These are phyloP conservation scores for Pygocentrus nattereri DNA, from an alignment of 2,797 vertebrate genomes.

Conservation along the genomic window DNA sequence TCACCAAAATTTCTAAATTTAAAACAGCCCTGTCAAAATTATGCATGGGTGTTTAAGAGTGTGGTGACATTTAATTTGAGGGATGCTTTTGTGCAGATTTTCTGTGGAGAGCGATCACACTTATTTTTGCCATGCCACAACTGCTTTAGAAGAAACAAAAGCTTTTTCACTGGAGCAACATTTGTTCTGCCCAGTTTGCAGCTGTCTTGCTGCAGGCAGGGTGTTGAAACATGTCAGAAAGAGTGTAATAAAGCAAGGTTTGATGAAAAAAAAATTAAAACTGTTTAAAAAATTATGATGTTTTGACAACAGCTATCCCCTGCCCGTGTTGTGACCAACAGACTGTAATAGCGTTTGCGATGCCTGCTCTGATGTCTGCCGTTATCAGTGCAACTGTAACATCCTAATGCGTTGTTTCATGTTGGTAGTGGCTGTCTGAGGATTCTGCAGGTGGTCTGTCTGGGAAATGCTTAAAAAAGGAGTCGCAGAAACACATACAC, in stretches of 20 bases:
- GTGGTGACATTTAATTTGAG: constrained; percentile 25
- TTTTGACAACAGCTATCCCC: constrained; percentile 11
- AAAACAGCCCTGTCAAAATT: constrained; percentile 1
- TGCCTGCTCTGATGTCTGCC: constrained; percentile 51
- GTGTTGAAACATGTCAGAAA: not conserved
- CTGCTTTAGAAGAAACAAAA: not conserved
- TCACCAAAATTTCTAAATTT: constrained; percentile 12
- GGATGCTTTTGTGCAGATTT: constrained; percentile 12
- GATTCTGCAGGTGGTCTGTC: constrained; percentile 62
- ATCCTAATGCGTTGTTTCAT: constrained; percentile 58
- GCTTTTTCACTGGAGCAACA: not conserved
- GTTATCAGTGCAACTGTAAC: constrained; percentile 58
- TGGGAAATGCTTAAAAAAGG: constrained; percentile 41
- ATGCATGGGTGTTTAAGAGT: constrained; percentile 19
- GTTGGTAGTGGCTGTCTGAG: constrained; percentile 45
- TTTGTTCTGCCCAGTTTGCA: not conserved
- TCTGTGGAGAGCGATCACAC: constrained; percentile 7
- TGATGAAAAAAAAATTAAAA: not conserved
- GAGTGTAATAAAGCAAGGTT: constrained; percentile 6
- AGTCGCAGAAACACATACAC: constrained; percentile 13
- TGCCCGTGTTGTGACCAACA: constrained; percentile 28
- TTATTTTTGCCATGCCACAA: constrained; percentile 16
- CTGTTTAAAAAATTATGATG: not conserved
- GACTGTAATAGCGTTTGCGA: constrained; percentile 43
- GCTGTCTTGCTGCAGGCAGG: not conserved